phyloP scores from a whole-genome alignment of 2,113 vertebrate species.

The Apteryx mantelli region DNA sequence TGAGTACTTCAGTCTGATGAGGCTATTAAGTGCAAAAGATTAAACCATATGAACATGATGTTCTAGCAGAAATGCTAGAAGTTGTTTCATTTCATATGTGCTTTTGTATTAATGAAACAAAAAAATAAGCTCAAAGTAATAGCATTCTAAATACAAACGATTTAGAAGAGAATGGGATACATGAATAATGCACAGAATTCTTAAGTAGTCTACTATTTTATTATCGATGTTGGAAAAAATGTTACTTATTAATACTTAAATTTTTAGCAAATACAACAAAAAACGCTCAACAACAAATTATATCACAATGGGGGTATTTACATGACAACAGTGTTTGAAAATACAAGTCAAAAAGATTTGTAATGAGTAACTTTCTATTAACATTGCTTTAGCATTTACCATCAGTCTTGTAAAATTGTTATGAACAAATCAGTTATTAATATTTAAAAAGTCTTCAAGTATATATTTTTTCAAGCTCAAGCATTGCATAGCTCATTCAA shows the following conservation, averaged over 20 bases:
- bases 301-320: not conserved
- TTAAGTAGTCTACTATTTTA: not conserved
- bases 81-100: not conserved
- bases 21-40: not conserved
- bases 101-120: conserved; percentile 4
- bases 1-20: not conserved
- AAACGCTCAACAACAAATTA: not conserved
- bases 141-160: conserved; percentile 2
- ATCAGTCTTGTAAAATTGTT: not conserved
- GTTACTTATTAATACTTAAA: not conserved
- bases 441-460: not conserved
- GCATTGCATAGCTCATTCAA: not conserved
- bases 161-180: conserved; percentile 32
- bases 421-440: not conserved
- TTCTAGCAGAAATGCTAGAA: conserved; percentile 10
- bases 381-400: not conserved
- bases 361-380: not conserved
- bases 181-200: conserved; percentile 19
- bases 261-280: conserved; percentile 8
- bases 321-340: not conserved
- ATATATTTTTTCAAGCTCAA: not conserved
- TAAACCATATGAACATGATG: not conserved
- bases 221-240: not conserved
- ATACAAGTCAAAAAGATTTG: not conserved
- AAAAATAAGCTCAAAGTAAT: conserved; percentile 10